A percentile compares a stretch with the other conserved stretches of the same genome.
Evolutionary conservation across 2,888 invertebrate genomes (phyloP).

Genomic region (Abrostola tripartita): DNA sequence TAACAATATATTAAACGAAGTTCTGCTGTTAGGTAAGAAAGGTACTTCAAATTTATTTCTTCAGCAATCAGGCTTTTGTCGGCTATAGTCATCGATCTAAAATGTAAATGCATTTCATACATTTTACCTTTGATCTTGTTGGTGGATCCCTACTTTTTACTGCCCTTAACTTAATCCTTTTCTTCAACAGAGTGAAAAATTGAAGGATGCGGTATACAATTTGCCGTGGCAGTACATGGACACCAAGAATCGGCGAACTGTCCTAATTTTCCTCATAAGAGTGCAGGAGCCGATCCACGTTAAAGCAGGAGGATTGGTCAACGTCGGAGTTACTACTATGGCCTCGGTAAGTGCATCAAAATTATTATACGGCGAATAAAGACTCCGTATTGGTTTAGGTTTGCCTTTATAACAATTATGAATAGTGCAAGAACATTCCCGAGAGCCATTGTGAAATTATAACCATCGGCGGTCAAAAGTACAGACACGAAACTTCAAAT

Average conservation of each 20-base stretch:
- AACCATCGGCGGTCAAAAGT: no score
- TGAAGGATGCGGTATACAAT: slow-evolving; percentile 44
- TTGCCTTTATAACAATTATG: no score
- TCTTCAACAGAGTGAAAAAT: slow-evolving; percentile 38
- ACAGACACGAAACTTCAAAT: no score
- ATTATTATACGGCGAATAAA: not conserved
- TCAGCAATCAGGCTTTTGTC: no score
- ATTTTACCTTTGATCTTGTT: no score
- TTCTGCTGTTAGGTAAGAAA: no score
- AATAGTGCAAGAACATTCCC: no score
- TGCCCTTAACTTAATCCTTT: not conserved
- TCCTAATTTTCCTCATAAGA: slow-evolving; percentile 51
- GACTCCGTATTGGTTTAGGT: not conserved
- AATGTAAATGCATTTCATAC: no score
- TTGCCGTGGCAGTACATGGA: slow-evolving; percentile 64
- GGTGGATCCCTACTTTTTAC: no score
- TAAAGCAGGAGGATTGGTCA: slow-evolving; percentile 55
- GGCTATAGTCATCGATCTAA: no score
- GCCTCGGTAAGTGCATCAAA: slow-evolving; percentile 38
- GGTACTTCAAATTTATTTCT: no score
- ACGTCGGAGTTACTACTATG: slow-evolving; percentile 61
- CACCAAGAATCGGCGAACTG: slow-evolving; percentile 38
- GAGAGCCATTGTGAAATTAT: no score
- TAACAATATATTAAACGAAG: not conserved
- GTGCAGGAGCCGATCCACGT: slow-evolving; percentile 52